Evolutionary conservation across 2,888 invertebrate species (phyloP), one percentile per base, ranked within the genome.

Genomic region (Ichneumoninae sp.): DNA sequence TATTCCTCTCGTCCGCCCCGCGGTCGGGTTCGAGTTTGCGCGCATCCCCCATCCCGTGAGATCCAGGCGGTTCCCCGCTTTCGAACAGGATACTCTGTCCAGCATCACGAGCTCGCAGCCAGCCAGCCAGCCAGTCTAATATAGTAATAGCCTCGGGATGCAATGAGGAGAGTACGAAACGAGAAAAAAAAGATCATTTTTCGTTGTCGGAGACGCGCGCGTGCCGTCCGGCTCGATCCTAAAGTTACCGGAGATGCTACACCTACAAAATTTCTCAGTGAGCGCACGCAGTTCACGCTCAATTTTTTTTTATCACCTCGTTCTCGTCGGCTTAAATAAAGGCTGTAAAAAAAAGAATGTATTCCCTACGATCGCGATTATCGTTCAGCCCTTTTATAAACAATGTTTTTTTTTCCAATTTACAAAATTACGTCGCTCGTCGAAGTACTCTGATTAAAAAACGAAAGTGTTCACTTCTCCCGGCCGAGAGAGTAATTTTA

Each of bases 1-100:
- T 88, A 86, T 88, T 88, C 88, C 88, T 85, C 54, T 44, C 54
- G 73, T 50, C 86, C 88, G 81, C 85, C 88, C 57, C 68, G 78
- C 74, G 66, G 68, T 68, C 33, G 68, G 44, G 68, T 73, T 54
- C 81, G 83, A 83, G 84, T 85, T 85, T 85, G 84, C 84, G 84
- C 84, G 84, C 84, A 84, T 81, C 81, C 82, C 81, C 68, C 84
- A 54, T 80, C 76, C 70, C 81, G 74, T 60, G 70, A 68, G 69
- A 86, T 83, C 66, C 80, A 70, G 60, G 63, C 79, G 70, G 69
- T 73, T 57, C 73, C 74, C 75, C 70, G 75, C 63, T 83, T 52
- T 63, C 60, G 66, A 71, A 71, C 73, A 73, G 81, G 76, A 76
- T 83, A 79, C 85, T 75, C 76, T 50, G 60, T 83, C 75, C 81